Base-by-base conservation (phyloP, 1,140 invertebrate genomes). In the Ceratitis capitata region DNA sequence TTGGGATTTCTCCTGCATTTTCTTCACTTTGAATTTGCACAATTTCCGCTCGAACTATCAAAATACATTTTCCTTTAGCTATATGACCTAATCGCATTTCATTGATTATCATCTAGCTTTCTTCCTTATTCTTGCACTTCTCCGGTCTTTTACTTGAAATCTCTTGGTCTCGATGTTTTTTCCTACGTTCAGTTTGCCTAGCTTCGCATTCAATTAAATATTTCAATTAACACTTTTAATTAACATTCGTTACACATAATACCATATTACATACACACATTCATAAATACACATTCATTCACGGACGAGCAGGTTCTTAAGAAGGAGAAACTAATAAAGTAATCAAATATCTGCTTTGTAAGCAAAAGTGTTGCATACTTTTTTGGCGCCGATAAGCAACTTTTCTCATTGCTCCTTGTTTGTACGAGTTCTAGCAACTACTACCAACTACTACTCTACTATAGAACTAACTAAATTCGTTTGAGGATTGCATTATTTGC, bases 191-290 rank as follows among this genome's bases (percentile, higher is more conserved):
- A 45, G 23, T 26, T 42, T 45, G 39, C 39, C 45, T 45, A 78
- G 69, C n/a, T 78, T n/a, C 39, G 39, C 69, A 78, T 78, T 78
- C 69, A 78, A 78, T 78, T 78, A 78, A 78, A 78, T 78, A 78
- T 78, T 78, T 78, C 61, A 78, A 78, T 78, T 78, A 78, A 78
- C 69, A 78, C 69, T 78, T 78, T 78, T 78, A 78, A 78, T 78
- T 78, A 78, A 78, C n/a, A 78, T 32, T 78, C 35, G 69, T 42
- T 47, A 45, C 39, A 45, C 39, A 35, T 26, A 78, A 19, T 69
- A 35, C 32, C 39, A 69, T 26, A 69, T 19, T n/a, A 23, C 19
- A 56, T 2, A 19, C n/a, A 78, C n/a, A 78, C 69, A 78, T 2
- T 45, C 5, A 45, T n/a, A 32, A 23, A 29, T 32, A 64, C 7